A percentile compares a stretch with the other conserved stretches of the same genome.
These are phyloP conservation scores for Meloidogyne floridensis DNA, from an alignment of 1,140 invertebrate species.

Conservation along the genomic window DNA sequence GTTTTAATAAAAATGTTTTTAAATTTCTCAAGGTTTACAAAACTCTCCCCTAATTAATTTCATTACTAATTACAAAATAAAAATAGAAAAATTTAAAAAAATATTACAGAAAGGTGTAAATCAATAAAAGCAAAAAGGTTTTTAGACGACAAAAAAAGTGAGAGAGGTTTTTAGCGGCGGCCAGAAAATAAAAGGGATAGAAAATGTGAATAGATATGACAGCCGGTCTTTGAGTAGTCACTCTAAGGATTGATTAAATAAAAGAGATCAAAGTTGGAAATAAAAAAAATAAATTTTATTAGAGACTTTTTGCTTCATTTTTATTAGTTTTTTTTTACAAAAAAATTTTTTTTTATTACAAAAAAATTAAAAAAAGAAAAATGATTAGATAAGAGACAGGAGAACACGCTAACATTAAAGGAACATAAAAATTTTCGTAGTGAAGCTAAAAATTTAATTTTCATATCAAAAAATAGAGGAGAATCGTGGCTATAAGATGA, in stretches of 20 bases:
- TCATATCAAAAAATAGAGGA: not conserved
- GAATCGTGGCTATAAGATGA: too few relatives aligned
- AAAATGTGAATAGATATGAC: not conserved
- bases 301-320: not conserved
- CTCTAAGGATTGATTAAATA: not conserved
- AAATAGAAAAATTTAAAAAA: not conserved
- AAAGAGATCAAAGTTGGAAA: constrained; percentile 8
- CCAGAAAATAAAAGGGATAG: not conserved
- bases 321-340: not conserved
- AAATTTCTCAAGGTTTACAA: too few relatives aligned
- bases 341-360: not conserved
- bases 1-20: too few relatives aligned
- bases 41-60: too few relatives aligned
- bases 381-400: not conserved
- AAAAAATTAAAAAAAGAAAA: not conserved
- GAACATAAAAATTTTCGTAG: too few relatives aligned
- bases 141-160: constrained; percentile 2
- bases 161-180: not conserved
- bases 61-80: not conserved
- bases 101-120: not conserved
- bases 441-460: not conserved
- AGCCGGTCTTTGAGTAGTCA: not conserved
- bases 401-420: not conserved
- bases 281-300: not conserved
- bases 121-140: constrained; percentile 7